phyloP scores from a whole-genome alignment of 2,113 vertebrate genomes.

The Salvator merianae region DNA sequence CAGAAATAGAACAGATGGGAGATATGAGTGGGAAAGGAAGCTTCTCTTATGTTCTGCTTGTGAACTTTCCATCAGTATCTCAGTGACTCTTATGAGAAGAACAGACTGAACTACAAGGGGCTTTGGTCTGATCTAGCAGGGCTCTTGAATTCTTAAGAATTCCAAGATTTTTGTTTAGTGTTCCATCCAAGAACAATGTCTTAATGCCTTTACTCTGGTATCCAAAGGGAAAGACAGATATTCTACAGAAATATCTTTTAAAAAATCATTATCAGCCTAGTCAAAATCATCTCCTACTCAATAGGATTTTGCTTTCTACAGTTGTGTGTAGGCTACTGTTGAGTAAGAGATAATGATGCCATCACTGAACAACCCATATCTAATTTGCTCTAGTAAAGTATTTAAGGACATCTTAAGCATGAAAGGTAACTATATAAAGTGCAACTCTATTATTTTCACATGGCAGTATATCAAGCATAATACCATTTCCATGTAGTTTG shows the following conservation, averaged over 20 bases:
- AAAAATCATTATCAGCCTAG: conserved; percentile 12
- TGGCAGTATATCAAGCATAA: conserved; percentile 48
- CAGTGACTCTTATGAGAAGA: neutral
- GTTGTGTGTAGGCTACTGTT: conserved; percentile 42
- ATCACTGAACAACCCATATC: conserved; percentile 50
- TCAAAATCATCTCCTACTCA: conserved; percentile 29
- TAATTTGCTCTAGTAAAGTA: conserved; percentile 57
- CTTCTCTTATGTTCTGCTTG: neutral
- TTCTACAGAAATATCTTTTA: neutral
- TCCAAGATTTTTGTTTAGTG: neutral
- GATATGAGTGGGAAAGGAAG: neutral
- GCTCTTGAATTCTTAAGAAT: neutral
- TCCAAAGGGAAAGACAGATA: conserved; percentile 13
- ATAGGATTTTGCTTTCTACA: conserved; percentile 34
- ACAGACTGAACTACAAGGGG: too few species aligned
- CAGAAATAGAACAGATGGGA: neutral
- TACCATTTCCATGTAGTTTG: conserved; percentile 25
- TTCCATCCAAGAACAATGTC: neutral
- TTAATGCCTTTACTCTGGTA: neutral
- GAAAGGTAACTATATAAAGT: conserved; percentile 47
- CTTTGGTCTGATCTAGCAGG: neutral
- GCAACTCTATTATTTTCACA: conserved; percentile 58
- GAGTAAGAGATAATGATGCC: conserved; percentile 57
- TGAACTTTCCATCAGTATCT: too few species aligned
- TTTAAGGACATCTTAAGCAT: conserved; percentile 39